A percentile compares a stretch with the other conserved stretches of the same genome.
Evolutionary conservation across 2,888 invertebrate genomes (phyloP).

Genomic region (Stenodema calcarata): DNA sequence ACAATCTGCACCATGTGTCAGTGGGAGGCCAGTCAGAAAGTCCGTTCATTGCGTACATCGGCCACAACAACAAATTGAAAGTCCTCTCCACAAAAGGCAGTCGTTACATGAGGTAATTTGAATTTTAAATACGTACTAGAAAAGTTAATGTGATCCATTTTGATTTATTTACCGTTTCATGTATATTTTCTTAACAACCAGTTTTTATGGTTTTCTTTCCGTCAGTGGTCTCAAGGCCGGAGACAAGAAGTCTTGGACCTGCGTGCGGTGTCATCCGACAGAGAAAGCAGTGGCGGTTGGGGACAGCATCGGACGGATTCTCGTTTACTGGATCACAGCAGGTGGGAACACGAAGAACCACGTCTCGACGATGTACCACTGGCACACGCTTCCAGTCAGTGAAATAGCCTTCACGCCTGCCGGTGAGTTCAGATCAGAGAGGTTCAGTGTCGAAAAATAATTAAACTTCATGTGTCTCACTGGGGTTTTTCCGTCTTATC

Average conservation of each 20-base stretch:
- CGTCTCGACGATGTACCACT: slow-evolving; percentile 68
- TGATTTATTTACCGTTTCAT: too few species aligned
- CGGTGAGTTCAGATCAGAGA: slow-evolving; percentile 61
- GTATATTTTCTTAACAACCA: too few species aligned
- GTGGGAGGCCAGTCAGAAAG: slow-evolving; percentile 8
- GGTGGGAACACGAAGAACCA: slow-evolving; percentile 60
- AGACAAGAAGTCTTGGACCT: slow-evolving; percentile 63
- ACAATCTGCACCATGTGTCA: slow-evolving; percentile 10
- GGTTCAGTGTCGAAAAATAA: too few species aligned
- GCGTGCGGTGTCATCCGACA: slow-evolving; percentile 72
- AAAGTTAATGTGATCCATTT: background rate
- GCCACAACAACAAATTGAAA: background rate
- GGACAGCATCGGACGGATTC: slow-evolving; percentile 70
- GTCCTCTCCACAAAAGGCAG: background rate
- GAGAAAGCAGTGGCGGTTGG: slow-evolving; percentile 73
- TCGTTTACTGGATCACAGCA: slow-evolving; percentile 60
- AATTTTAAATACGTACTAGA: background rate
- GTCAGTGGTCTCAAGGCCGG: background rate
- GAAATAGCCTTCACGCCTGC: slow-evolving; percentile 71
- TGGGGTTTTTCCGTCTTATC: too few species aligned
- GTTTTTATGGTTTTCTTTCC: background rate
- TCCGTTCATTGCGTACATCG: slow-evolving; percentile 22
- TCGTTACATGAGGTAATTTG: background rate
- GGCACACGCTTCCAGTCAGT: slow-evolving; percentile 77
- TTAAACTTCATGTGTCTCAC: too few species aligned